Evolutionary conservation across 2,888 invertebrate species (phyloP), one percentile per base, ranked within the genome.

Genomic region (Lithophane socia): DNA sequence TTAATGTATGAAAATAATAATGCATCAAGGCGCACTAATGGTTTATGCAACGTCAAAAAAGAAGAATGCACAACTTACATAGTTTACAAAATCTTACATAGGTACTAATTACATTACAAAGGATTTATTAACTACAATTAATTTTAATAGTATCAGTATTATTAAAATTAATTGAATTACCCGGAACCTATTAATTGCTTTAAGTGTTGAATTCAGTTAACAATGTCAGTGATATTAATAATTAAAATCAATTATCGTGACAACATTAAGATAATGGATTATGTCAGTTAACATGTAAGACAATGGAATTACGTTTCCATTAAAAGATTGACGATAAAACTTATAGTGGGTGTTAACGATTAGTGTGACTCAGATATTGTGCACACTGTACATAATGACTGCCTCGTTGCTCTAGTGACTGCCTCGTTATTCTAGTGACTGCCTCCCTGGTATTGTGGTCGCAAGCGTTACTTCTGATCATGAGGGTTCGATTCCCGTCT

Each of bases 211-310:
- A 42, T 70, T 64, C 3, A 42, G 29, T 58, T 75, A 64, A 64
- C 42, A 60, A 60, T 37, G 10, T 47, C 37, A 7, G 16, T 47
- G 77, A 74, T 85, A 68, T 58, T 63, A 70, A 77, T 77, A 68
- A 65, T 29, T 66, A 12, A 71, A 79, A 83, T 60, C 86, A 86
- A 84, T 84, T 83, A 86, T 68, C 68, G 42, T 71, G 18, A 75
- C 47, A 75, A 61, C 63, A 65, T 56, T 77, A 24, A 18, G 66
- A 73, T 86, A 47, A 67, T 61, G 24, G 37, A 73, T 73, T 64
- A 67, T 49, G 42, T 49, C 24, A 24, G 44, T 67, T 67, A 61
- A 54, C 37, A 63, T 75, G 47, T 64, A 37, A 71, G 66, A 76
- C 84, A 84, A 63, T 73, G 2, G 29, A 65, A 70, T 21, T 52